Evolutionary conservation across 2,888 invertebrate species (phyloP), one percentile per base, ranked within the genome.

Genomic region (Isotomurus palustris): DNA sequence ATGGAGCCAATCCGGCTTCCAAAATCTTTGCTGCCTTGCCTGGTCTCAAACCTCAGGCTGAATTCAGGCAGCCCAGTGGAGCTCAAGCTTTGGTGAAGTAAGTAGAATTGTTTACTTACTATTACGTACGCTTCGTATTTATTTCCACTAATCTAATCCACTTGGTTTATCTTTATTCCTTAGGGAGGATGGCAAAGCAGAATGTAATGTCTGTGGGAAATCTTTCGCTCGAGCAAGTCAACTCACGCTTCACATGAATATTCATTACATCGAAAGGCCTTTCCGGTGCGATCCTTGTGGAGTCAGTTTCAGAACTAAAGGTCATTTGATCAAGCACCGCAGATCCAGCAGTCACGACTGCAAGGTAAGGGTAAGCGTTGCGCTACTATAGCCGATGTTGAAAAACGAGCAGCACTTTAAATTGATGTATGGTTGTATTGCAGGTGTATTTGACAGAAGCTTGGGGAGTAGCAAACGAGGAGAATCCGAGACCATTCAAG

Each of bases 401-500:
- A 10, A 17, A 10, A 40, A 40, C 41, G 17, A 4, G 17, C 27
- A 32, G 17, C 27, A 51, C 25, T 21, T 38, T 38, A 22, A 3
- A 3, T 5, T 49, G 8, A 27, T 36, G 24, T 3, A 19, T 10
- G n/a, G n/a, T n/a, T n/a, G n/a, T n/a, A n/a, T 54, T 47, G 12
- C 24, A 68, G 62, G 65, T 67, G 24, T 69, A 66, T 45, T 51
- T 69, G 19, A 69, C 67, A 1, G 67, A 69, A 40, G 67, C 69
- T 2, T 69, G 69, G 69, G 67, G 67, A n/a, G 68, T 68, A 10
- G 70, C 91, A 52, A 79, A 85, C 8, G 87, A 88, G 14, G 87
- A 86, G 66, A 95, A 96, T 77, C 96, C 96, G 2, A 82, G 96
- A 50, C 95, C 96, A 19, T 97, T 95, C 76, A 90, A 93, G 73